A percentile compares a stretch with the other conserved stretches of the same genome.
phyloP scores from a whole-genome alignment of 1,140 invertebrate genomes.

The Drosophila trapezifrons region DNA sequence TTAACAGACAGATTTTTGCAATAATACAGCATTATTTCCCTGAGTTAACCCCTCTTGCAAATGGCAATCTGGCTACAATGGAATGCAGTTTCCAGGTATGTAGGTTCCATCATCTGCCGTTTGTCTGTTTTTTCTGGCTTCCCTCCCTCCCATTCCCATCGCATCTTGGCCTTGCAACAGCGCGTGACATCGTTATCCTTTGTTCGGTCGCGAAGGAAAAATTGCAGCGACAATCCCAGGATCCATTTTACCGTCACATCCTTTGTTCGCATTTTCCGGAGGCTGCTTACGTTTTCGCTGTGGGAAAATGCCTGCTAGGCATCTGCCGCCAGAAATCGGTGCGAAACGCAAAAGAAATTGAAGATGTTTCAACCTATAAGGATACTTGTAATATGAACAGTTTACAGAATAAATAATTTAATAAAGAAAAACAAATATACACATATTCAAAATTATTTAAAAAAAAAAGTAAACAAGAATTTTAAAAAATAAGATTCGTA shows the following conservation, averaged over 20 bases:
- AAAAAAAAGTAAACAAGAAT: no score
- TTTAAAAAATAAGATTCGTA: not conserved
- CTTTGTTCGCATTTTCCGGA: constrained; percentile 36
- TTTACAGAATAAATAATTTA: no score
- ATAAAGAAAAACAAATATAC: no score
- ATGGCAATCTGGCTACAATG: constrained; percentile 22
- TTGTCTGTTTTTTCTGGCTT: constrained; percentile 5
- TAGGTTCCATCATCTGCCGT: constrained; percentile 18
- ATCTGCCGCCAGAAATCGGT: constrained; percentile 48
- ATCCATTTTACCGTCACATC: constrained; percentile 42
- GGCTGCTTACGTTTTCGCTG: constrained; percentile 54
- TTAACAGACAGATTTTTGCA: not conserved
- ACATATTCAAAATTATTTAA: no score
- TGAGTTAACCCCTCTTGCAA: constrained; percentile 1
- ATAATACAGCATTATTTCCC: not conserved
- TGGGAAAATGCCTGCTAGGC: constrained; percentile 57
- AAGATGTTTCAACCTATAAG: not conserved
- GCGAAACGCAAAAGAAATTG: constrained; percentile 34
- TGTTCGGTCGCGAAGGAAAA: constrained; percentile 34
- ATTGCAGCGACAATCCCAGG: constrained; percentile 47
- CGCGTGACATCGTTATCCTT: constrained; percentile 78
- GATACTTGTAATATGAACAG: not conserved
- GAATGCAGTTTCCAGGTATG: constrained; percentile 40
- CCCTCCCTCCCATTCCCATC: constrained; percentile 13
- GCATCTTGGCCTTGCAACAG: constrained; percentile 55